Conservation (phyloP, 2,113 vertebrate species). For the Rhinoderma darwinii region DNA sequence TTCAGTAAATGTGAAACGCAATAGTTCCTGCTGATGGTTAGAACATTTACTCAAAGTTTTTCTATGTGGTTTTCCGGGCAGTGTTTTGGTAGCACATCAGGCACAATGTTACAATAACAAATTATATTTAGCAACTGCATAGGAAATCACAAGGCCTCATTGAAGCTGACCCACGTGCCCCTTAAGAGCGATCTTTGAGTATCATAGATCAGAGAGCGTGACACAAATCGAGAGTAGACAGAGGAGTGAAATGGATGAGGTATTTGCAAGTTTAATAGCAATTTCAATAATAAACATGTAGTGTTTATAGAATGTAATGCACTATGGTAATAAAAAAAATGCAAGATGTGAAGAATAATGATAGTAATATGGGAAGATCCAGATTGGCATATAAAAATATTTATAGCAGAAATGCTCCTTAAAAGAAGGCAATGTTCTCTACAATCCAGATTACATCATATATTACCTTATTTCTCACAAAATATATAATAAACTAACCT, state of each 20-base stretch:
- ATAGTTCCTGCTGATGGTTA: background rate
- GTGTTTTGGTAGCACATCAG: slow-evolving; percentile 61
- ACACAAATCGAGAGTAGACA: background rate
- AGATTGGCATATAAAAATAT: slow-evolving; percentile 5
- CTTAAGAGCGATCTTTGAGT: background rate
- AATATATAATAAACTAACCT: slow-evolving; percentile 18
- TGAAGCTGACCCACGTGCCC: slow-evolving; percentile 62
- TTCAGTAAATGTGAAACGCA: background rate
- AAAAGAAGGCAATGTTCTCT: slow-evolving; percentile 24
- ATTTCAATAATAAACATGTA: slow-evolving; percentile 31
- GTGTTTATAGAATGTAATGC: slow-evolving; percentile 40
- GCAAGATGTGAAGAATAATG: slow-evolving; percentile 1
- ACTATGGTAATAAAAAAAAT: slow-evolving; percentile 19
- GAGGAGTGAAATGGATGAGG: slow-evolving; percentile 27
- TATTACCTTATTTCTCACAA: background rate
- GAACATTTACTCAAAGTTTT: slow-evolving; percentile 27
- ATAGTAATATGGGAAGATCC: background rate
- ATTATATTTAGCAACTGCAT: slow-evolving; percentile 73
- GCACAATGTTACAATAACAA: slow-evolving; percentile 66
- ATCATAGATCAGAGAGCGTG: slow-evolving; percentile 1
- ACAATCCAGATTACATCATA: background rate
- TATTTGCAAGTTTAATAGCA: slow-evolving; percentile 30
- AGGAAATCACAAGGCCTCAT: slow-evolving; percentile 70
- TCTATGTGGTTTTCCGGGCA: slow-evolving; percentile 52
- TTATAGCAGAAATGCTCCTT: slow-evolving; percentile 4